Base-by-base conservation (phyloP, 2,888 invertebrate species). In the Ornithoptera alexandrae region DNA sequence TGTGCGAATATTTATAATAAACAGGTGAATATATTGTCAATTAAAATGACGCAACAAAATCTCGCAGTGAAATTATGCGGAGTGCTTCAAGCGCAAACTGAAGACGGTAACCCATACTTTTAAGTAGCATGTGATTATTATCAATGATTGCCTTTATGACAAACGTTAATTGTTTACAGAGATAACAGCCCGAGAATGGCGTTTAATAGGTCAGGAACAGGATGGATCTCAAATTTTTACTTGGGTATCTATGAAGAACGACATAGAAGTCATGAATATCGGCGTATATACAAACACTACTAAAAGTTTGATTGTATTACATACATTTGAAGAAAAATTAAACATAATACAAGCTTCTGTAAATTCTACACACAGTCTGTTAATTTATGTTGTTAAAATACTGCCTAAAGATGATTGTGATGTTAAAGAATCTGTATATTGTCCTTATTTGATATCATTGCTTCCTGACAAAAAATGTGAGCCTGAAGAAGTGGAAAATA, bases 281-380 rank as follows among this genome's bases (percentile, higher is more conserved):
- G 96, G 96, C 0, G 87, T 94, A 59, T 96, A 95, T 78, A 92
- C 93, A 71, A 93, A 94, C 72, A 90, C 93, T 70, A 90, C 93
- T 24, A 95, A 96, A 82, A 85, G 88, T 7, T 83, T 96, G 66
- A 84, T 92, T 76, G 92, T 93, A 50, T 84, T 97, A 15, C 93
- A 96, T 79, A 93, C 93, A 36, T 96, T 97, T 81, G 82, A 93
- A 7, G 90, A 93, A 67, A 90, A 93, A 73, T 80, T 94, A 3
- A 96, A 96, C 80, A 93, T 97, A 66, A 94, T 97, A 74, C 97
- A 97, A 88, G 97, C 97, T 18, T 95, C 96, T 6, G 93, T 97
- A 6, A 97, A 97, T 81, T 93, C 94, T 72, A 93, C 93, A 65
- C 94, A 93, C 67, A 95, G 95, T 1, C 84, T 96, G 70, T 82